Percentiles rank a stretch among this genome's conserved stretches.
Evolutionary conservation across 1,140 invertebrate species (phyloP).

Genomic region (Eupristina koningsbergeri): DNA sequence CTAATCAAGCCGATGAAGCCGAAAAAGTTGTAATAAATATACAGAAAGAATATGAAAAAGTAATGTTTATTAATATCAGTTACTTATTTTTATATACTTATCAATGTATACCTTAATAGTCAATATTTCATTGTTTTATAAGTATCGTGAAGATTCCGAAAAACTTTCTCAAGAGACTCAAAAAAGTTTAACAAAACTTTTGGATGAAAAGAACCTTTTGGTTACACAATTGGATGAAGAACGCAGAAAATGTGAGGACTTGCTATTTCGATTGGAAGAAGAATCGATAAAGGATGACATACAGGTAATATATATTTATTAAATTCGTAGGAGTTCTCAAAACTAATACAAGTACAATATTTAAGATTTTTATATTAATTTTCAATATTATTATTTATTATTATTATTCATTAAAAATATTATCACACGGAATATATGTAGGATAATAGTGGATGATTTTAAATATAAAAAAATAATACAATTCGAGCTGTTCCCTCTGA

Average conservation of each 20-base stretch:
- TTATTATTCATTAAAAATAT: background rate
- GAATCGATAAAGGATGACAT: constrained; percentile 86
- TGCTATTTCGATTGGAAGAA: constrained; percentile 93
- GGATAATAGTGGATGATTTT: constrained; percentile 21
- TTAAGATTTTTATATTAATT: too few species aligned
- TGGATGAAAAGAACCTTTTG: constrained; percentile 80
- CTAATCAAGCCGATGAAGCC: constrained; percentile 81
- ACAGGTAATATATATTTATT: constrained; percentile 76
- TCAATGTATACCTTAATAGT: background rate
- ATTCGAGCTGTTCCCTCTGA: constrained; percentile 17
- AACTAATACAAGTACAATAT: background rate
- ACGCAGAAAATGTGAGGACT: constrained; percentile 90
- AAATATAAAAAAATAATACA: constrained; percentile 1
- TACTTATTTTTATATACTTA: background rate
- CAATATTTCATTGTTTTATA: constrained; percentile 49
- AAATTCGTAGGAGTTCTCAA: background rate
- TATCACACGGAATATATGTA: background rate
- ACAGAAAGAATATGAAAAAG: constrained; percentile 75
- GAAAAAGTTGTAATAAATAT: constrained; percentile 72
- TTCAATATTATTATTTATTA: background rate
- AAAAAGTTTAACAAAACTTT: constrained; percentile 72
- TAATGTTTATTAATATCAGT: constrained; percentile 53
- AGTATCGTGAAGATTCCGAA: constrained; percentile 76
- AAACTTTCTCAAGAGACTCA: constrained; percentile 69
- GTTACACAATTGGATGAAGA: constrained; percentile 86